These are phyloP conservation scores for Rhea pennata DNA, from an alignment of 2,113 vertebrate genomes.

Conservation along the genomic window DNA sequence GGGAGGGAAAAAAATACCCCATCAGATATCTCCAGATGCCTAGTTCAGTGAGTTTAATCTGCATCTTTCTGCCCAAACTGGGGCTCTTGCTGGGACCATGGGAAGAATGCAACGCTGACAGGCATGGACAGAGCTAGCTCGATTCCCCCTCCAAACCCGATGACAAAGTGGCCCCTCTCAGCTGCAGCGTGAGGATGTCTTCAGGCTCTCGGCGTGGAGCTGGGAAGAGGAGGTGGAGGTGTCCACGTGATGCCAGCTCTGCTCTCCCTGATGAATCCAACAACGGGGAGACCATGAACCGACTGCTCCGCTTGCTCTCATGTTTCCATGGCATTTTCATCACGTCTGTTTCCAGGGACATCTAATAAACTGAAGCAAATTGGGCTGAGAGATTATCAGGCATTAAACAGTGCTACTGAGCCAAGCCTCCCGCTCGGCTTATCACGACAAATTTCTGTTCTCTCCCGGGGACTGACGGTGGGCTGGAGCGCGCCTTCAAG, in stretches of 20 bases:
- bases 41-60: neutral
- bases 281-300: fast-evolving
- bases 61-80: neutral
- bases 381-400: neutral
- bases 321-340: neutral
- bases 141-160: neutral
- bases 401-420: neutral
- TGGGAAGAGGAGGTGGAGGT: neutral
- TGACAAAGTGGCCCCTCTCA: no score
- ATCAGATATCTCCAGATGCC: neutral
- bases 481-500: neutral
- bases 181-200: neutral
- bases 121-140: neutral
- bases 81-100: neutral
- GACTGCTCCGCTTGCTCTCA: neutral
- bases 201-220: neutral
- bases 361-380: neutral
- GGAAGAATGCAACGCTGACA: neutral
- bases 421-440: neutral
- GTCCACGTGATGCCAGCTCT: neutral
- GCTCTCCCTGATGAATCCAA: neutral
- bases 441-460: neutral
- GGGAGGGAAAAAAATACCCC: neutral
- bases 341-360: neutral
- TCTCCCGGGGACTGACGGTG: neutral